A percentile compares a stretch with the other conserved stretches of the same genome.
These are phyloP conservation scores for Pristionchus maxplancki DNA, from an alignment of 2,888 invertebrate species.

Conservation along the genomic window DNA sequence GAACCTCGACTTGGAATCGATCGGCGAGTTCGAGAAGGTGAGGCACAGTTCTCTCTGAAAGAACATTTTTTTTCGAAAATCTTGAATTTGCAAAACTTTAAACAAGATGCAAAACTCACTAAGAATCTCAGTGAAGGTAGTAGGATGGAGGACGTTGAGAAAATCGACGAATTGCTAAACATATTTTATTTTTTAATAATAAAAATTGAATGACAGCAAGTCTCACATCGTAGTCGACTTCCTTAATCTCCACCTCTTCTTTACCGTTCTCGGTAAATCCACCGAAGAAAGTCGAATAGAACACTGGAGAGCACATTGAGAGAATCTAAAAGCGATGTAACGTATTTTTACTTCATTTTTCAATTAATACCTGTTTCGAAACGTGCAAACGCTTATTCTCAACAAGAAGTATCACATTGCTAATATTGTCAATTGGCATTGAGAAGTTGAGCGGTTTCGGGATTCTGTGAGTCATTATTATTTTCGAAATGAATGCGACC, in stretches of 20 bases:
- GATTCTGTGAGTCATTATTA: not conserved
- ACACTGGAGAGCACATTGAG: not conserved
- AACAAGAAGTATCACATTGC: not conserved
- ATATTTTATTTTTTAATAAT: not conserved
- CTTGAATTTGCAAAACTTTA: not conserved
- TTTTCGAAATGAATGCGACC: not conserved
- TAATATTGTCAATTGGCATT: not conserved
- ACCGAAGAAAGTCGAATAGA: not conserved
- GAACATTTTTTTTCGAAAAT: not conserved
- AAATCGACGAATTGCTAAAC: not conserved
- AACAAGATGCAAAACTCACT: not conserved
- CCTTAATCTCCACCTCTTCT: not conserved
- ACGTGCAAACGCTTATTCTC: not conserved
- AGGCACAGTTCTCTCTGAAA: not conserved
- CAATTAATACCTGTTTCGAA: not conserved
- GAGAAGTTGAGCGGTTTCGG: not conserved
- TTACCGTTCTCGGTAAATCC: not conserved
- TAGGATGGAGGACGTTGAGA: not conserved
- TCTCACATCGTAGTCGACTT: not conserved
- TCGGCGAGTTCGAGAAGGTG: not conserved
- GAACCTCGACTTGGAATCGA: not conserved
- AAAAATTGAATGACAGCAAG: too few relatives aligned
- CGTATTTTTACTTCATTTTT: not conserved
- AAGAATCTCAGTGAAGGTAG: not conserved
- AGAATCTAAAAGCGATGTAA: not conserved